These are phyloP conservation scores for Anthrax anthrax DNA, from an alignment of 2,888 invertebrate species.

Conservation along the genomic window DNA sequence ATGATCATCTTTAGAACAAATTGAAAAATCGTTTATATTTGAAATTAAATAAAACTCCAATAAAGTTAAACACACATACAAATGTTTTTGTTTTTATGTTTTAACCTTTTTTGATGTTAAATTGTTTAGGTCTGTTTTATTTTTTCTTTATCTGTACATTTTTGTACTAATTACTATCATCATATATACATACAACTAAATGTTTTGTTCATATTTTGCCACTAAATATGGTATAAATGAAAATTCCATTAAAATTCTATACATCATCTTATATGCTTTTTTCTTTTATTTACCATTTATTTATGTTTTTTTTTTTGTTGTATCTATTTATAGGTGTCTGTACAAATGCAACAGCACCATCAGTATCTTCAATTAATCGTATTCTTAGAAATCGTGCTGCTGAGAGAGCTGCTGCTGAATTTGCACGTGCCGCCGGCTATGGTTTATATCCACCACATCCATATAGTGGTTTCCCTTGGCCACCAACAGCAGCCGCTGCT, in stretches of 20 bases:
- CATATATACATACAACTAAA: too few species aligned
- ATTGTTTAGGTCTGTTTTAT: too few species aligned
- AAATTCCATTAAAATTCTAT: neutral
- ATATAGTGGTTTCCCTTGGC: slow-evolving; percentile 46
- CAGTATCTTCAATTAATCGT: slow-evolving; percentile 92
- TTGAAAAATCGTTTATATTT: too few species aligned
- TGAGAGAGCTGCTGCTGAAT: slow-evolving; percentile 90
- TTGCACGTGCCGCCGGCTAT: slow-evolving; percentile 82
- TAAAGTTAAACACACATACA: too few species aligned
- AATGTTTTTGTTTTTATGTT: too few species aligned
- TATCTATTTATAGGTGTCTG: slow-evolving; percentile 60
- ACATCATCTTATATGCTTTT: too few species aligned
- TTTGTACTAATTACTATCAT: too few species aligned
- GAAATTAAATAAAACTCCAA: too few species aligned
- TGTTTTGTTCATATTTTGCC: too few species aligned
- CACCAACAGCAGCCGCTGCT: slow-evolving; percentile 32
- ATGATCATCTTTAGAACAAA: too few species aligned
- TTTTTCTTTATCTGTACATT: too few species aligned
- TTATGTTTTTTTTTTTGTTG: slow-evolving; percentile 16
- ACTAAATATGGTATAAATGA: neutral
- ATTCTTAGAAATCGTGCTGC: slow-evolving; percentile 92
- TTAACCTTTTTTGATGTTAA: too few species aligned
- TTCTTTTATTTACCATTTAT: neutral
- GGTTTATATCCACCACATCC: slow-evolving; percentile 71
- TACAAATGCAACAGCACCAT: slow-evolving; percentile 88